Evolutionary conservation across 1,140 invertebrate genomes (phyloP).

Genomic region (Streblospio benedicti): DNA sequence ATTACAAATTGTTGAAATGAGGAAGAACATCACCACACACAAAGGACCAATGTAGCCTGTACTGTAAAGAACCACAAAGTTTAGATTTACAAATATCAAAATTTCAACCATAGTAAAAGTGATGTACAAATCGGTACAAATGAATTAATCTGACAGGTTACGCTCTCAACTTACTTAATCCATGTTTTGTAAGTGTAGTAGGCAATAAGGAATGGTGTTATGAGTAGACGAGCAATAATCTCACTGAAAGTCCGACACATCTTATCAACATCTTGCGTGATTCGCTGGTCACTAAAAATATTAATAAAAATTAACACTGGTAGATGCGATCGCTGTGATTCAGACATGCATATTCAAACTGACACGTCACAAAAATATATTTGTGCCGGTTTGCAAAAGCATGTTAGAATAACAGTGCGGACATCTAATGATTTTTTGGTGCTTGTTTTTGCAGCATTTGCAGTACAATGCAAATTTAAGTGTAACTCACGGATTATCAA

Average conservation of each 20-base stretch:
- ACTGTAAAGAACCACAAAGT: constrained; percentile 32
- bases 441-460: too few relatives aligned
- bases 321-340: neutral
- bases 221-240: constrained; percentile 49
- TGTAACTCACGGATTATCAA: constrained; percentile 53
- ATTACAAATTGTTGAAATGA: constrained; percentile 53
- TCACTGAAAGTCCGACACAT: constrained; percentile 49
- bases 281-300: constrained; percentile 51
- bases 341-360: neutral
- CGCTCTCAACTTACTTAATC: constrained; percentile 25
- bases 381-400: neutral
- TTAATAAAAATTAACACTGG: constrained; percentile 1
- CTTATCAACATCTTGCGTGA: constrained; percentile 54
- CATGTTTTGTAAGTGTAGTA: constrained; percentile 51
- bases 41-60: constrained; percentile 55
- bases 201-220: constrained; percentile 53
- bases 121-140: neutral
- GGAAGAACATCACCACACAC: constrained; percentile 53
- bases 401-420: too few relatives aligned
- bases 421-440: too few relatives aligned
- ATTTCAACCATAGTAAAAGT: neutral
- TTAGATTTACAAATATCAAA: neutral
- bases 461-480: too few relatives aligned
- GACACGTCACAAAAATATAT: neutral
- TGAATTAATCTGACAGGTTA: neutral